Percentiles rank a stretch among this genome's conserved stretches.
phyloP scores from a whole-genome alignment of 1,140 invertebrate species.

The Lepidurus packardi region DNA sequence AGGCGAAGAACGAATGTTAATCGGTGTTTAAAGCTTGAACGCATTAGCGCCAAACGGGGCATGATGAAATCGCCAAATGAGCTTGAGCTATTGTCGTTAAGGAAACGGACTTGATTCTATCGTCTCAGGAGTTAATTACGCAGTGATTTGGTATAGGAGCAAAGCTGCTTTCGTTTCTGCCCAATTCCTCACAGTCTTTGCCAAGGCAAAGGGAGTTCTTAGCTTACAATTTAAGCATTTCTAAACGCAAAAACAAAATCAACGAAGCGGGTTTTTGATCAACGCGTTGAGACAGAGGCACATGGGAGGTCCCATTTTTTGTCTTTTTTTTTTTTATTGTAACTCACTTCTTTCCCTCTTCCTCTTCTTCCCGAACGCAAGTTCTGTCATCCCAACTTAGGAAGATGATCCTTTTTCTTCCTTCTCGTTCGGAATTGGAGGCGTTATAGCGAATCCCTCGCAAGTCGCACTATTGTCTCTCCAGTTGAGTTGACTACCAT shows the following conservation, averaged over 20 bases:
- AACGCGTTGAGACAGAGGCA: background rate
- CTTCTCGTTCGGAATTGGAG: background rate
- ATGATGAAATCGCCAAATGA: background rate
- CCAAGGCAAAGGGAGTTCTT: background rate
- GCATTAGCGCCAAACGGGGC: background rate
- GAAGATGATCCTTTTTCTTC: background rate
- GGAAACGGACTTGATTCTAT: background rate
- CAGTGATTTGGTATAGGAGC: background rate
- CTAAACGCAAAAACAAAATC: background rate
- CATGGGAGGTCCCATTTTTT: background rate
- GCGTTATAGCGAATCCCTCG: background rate
- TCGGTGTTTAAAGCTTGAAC: background rate
- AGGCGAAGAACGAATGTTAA: background rate
- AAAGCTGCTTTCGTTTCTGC: background rate
- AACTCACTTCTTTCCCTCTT: background rate
- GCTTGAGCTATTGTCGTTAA: background rate
- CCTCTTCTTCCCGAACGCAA: background rate
- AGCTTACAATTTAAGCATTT: background rate
- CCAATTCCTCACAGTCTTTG: background rate
- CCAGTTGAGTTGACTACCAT: background rate
- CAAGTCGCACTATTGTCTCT: constrained; percentile 9
- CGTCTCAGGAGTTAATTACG: background rate
- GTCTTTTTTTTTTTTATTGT: background rate
- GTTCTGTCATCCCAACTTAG: constrained; percentile 1
- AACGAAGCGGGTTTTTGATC: background rate